Evolutionary conservation across 2,113 vertebrate species (phyloP).

Genomic region (Callithrix jacchus): DNA sequence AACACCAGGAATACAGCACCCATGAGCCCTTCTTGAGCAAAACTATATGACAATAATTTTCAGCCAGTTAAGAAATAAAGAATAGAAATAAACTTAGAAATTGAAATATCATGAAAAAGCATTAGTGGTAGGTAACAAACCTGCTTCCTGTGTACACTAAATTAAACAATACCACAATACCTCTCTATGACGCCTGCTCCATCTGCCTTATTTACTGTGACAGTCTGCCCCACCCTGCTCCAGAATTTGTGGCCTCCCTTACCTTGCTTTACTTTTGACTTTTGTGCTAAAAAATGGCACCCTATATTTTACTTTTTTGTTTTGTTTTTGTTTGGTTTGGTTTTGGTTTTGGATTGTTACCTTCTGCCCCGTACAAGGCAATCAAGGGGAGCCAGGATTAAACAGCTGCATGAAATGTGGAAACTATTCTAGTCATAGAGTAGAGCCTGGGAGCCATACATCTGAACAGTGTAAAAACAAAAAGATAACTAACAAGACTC

Average conservation of each 20-base stretch:
- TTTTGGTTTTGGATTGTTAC: too few relatives aligned
- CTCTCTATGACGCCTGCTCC: not conserved
- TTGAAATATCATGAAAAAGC: not conserved
- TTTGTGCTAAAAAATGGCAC: not conserved
- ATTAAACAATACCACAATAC: not conserved
- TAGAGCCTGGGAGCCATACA: not conserved
- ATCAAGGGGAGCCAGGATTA: not conserved
- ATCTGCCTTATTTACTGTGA: not conserved
- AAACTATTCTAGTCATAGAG: not conserved
- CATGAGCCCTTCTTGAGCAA: not conserved
- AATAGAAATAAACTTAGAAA: not conserved
- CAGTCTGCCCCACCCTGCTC: accelerated
- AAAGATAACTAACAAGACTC: not conserved
- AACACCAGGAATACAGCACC: not conserved
- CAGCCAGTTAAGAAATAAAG: not conserved
- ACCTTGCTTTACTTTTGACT: not conserved
- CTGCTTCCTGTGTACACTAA: too few relatives aligned
- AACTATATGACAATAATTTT: not conserved
- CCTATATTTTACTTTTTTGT: not conserved
- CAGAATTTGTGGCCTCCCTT: not conserved
- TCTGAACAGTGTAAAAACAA: not conserved
- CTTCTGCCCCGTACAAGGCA: not conserved
- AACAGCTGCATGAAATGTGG: not conserved
- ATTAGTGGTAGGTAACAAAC: not conserved
- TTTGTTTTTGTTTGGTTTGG: not conserved